phyloP scores from a whole-genome alignment of 2,797 vertebrate species.

The Anas bernieri region DNA sequence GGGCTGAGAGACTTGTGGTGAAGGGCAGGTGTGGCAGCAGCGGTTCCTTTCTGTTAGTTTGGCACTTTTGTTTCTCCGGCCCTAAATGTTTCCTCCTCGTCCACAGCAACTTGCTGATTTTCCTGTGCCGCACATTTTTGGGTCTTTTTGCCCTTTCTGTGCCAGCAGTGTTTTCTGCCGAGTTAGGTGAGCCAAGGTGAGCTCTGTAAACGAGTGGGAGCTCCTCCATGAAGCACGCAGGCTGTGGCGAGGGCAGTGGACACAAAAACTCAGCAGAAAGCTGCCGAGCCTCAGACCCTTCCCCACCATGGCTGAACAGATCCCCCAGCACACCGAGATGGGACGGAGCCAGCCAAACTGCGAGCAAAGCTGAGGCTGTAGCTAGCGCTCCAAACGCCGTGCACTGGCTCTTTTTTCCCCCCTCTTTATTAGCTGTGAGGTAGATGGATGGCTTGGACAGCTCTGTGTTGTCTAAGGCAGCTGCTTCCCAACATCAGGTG shows the following conservation, averaged over 20 bases:
- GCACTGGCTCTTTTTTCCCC: rapidly evolving
- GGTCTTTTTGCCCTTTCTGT: background rate
- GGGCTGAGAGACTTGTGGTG: background rate
- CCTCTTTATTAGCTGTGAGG: background rate
- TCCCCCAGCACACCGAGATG: background rate
- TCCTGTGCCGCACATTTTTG: rapidly evolving
- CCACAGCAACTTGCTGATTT: rapidly evolving
- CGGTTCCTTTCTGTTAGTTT: background rate
- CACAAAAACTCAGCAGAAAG: background rate
- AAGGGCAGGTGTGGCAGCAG: background rate
- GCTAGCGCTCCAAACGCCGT: background rate
- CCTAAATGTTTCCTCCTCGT: background rate
- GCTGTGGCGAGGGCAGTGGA: background rate
- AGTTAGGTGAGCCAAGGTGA: background rate
- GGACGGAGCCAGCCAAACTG: background rate
- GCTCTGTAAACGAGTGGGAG: rapidly evolving
- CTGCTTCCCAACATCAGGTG: background rate
- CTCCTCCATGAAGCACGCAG: rapidly evolving
- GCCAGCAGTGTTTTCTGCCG: background rate
- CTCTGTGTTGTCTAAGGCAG: rapidly evolving
- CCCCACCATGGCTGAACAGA: background rate
- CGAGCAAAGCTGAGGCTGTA: background rate
- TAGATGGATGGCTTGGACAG: background rate
- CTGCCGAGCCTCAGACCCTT: rapidly evolving
- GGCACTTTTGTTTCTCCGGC: background rate